Base-by-base conservation (phyloP, 1,140 invertebrate genomes). In the Portunus trituberculatus region DNA sequence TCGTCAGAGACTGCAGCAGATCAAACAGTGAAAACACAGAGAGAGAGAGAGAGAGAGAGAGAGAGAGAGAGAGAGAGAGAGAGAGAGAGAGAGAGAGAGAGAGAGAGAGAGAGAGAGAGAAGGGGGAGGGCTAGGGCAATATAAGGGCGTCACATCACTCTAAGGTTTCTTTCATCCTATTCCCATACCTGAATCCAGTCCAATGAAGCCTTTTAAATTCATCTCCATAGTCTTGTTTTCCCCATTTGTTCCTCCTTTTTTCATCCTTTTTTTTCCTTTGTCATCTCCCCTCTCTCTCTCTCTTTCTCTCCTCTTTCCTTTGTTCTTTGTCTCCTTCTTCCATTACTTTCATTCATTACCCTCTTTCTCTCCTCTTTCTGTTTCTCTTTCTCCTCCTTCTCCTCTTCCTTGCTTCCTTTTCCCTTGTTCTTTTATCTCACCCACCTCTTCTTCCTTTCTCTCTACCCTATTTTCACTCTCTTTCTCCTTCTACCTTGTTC, bases 81-180 rank as follows among this genome's bases (percentile, higher is more conserved):
- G 67, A 76, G 67, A 76, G 67, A 76, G 67, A 76, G 67, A 76
- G 67, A 76, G 67, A 76, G 67, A 76, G 67, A 76, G 67, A 76
- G 67, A 76, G 67, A 76, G 67, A 76, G 67, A 76, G 67, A 76
- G 67, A 76, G 59, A 76, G 59, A 76, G 48, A 52, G 48, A 52
- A 76, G 67, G n/a, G 67, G n/a, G 67, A 76, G 67, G n/a, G 67
- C 12, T 8, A 76, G 67, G n/a, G 39, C 39, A 39, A 39, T 39
- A 39, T 39, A 39, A 39, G 39, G 39, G 39, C 39, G 39, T 6
- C 39, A 2, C 39, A 39, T 39, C 39, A 39, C 39, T 39, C 39
- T 39, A 39, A 39, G 39, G 39, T 6, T 39, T 39, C 39, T 39
- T 39, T 59, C 52, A 12, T 59, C 52, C 20, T 76, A 1, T 8